These are phyloP conservation scores for Nestor notabilis DNA, from an alignment of 2,113 vertebrate genomes.

Conservation along the genomic window DNA sequence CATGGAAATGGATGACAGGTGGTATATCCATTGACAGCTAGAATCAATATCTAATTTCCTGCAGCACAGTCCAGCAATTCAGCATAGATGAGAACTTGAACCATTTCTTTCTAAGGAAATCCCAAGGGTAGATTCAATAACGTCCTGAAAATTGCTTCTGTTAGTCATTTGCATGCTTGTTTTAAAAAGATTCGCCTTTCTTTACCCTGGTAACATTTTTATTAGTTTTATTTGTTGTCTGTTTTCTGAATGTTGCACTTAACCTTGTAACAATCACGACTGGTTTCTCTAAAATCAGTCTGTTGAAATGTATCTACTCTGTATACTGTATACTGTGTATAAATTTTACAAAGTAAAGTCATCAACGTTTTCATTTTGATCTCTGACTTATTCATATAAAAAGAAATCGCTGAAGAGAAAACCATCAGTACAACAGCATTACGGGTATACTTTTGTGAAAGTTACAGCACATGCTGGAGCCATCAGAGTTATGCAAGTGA, in stretches of 20 bases:
- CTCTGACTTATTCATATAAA: background rate
- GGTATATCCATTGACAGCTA: conserved; percentile 76
- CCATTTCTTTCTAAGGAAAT: conserved; percentile 46
- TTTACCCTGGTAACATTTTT: conserved; percentile 56
- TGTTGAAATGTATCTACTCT: background rate
- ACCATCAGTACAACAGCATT: background rate
- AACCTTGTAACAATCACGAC: background rate
- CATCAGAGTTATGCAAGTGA: background rate
- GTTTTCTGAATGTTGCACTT: conserved; percentile 24
- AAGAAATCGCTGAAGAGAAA: background rate
- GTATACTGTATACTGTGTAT: rapidly evolving
- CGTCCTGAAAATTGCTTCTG: conserved; percentile 72
- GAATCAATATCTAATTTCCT: conserved; percentile 91
- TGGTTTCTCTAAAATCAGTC: background rate
- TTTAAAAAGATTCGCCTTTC: conserved; percentile 55
- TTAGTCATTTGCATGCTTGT: conserved; percentile 71
- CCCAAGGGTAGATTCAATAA: conserved; percentile 65
- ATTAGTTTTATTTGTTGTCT: conserved; percentile 46
- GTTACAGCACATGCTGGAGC: background rate
- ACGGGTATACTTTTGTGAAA: background rate
- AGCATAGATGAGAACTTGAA: conserved; percentile 42
- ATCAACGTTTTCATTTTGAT: background rate
- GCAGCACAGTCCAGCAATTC: conserved; percentile 65
- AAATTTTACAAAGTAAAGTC: background rate
- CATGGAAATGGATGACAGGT: conserved; percentile 55